phyloP scores from a whole-genome alignment of 2,797 vertebrate genomes.

The Scyliorhinus canicula region DNA sequence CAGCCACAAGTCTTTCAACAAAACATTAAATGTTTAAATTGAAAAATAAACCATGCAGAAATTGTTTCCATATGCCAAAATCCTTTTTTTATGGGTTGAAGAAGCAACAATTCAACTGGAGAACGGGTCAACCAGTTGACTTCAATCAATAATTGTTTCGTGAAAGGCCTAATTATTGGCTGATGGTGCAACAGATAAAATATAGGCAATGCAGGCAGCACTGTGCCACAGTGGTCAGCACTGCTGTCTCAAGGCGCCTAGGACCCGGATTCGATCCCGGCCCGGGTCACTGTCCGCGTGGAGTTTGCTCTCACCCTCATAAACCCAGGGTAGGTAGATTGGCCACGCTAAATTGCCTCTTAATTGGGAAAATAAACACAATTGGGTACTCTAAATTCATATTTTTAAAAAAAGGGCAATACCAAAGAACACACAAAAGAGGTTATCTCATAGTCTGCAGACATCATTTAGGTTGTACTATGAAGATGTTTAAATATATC shows the following conservation, averaged over 20 bases:
- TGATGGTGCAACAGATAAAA: not conserved
- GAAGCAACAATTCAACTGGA: conserved; percentile 8
- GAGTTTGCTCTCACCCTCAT: too few relatives aligned
- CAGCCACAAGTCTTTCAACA: conserved; percentile 18
- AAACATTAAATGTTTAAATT: conserved; percentile 28
- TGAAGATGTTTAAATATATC: not conserved
- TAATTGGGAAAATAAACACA: too few relatives aligned
- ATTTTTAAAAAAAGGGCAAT: too few relatives aligned
- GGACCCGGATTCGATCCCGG: too few relatives aligned
- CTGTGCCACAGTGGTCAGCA: too few relatives aligned
- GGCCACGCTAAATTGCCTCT: too few relatives aligned
- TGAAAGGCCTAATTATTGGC: not conserved
- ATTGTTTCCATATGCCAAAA: conserved; percentile 28
- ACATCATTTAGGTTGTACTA: not conserved
- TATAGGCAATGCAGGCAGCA: too few relatives aligned
- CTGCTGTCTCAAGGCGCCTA: too few relatives aligned
- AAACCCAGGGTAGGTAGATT: too few relatives aligned
- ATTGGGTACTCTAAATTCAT: too few relatives aligned
- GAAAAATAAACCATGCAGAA: conserved; percentile 34
- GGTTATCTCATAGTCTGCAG: not conserved
- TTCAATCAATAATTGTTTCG: conserved; percentile 21
- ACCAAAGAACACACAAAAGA: not conserved
- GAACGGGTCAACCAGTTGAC: not conserved
- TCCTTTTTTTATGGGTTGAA: conserved; percentile 11
- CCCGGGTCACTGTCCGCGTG: too few relatives aligned